Evolutionary conservation across 1,140 invertebrate genomes (phyloP).

Genomic region (Drosophila cardini): DNA sequence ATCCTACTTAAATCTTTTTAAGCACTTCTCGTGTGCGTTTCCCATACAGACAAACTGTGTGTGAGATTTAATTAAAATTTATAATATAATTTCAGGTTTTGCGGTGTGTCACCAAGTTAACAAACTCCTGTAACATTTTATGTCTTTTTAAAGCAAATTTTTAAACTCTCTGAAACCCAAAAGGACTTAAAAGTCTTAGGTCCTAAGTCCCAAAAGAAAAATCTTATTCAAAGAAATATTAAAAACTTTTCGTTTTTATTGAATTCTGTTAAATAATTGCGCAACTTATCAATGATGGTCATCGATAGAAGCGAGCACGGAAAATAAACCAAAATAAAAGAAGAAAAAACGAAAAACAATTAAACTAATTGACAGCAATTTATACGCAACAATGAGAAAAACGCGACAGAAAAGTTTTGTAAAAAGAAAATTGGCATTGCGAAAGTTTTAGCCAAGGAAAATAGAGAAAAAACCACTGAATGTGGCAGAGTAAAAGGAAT

Average conservation of each 20-base stretch:
- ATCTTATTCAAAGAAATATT: background rate
- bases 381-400: conserved; percentile 67
- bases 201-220: background rate
- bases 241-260: conserved; percentile 45
- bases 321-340: conserved; percentile 9
- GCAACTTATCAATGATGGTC: conserved; percentile 69
- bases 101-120: conserved; percentile 19
- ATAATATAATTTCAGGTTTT: conserved; percentile 31
- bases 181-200: background rate
- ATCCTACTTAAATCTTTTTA: conserved; percentile 25
- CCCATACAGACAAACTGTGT: background rate
- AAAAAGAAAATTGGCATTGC: conserved; percentile 62
- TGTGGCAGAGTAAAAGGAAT: conserved; percentile 21
- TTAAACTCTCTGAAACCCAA: too few species aligned
- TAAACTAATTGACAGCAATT: conserved; percentile 80
- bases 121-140: conserved; percentile 8
- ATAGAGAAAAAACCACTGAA: conserved; percentile 64
- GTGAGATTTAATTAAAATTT: conserved; percentile 41
- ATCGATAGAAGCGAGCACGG: conserved; percentile 44
- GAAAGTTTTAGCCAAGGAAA: conserved; percentile 56
- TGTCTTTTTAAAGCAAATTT: conserved; percentile 1
- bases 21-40: background rate
- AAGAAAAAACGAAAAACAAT: conserved; percentile 55
- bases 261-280: conserved; percentile 57
- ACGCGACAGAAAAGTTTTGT: conserved; percentile 59